Conservation (phyloP, 2,113 vertebrate genomes). For the Sebastes fasciatus region DNA sequence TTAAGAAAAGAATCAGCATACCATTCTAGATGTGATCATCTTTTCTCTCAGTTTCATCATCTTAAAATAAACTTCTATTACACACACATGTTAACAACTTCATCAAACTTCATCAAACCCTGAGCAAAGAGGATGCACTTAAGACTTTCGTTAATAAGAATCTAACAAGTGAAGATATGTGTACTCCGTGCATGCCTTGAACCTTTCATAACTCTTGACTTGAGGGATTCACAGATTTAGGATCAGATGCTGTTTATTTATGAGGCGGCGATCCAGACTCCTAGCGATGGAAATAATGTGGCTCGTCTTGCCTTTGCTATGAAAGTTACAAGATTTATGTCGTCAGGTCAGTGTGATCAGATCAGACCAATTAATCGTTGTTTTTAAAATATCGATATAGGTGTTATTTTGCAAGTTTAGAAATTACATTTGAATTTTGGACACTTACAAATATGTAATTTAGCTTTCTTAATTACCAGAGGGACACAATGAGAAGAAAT, state of each 20-base stretch:
- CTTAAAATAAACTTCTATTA: constrained; percentile 27
- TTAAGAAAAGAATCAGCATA: constrained; percentile 27
- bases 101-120: constrained; percentile 71
- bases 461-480: not conserved
- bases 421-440: constrained; percentile 20
- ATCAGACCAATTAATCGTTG: not conserved
- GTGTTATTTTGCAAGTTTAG: not conserved
- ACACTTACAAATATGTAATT: not conserved
- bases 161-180: constrained; percentile 26
- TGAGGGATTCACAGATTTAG: constrained; percentile 3
- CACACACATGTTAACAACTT: not conserved
- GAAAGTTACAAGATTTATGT: not conserved
- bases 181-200: constrained; percentile 10
- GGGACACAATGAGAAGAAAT: not conserved
- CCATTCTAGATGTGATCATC: constrained; percentile 33
- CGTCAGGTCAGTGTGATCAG: not conserved
- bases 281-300: not conserved
- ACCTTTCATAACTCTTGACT: not conserved
- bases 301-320: not conserved
- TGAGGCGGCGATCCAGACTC: constrained; percentile 15
- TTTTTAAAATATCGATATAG: not conserved
- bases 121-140: constrained; percentile 77
- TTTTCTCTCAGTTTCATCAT: constrained; percentile 23
- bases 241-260: constrained; percentile 7
- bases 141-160: constrained; percentile 64